Conservation (phyloP, 2,888 invertebrate genomes). For the Drosophila colorata region DNA sequence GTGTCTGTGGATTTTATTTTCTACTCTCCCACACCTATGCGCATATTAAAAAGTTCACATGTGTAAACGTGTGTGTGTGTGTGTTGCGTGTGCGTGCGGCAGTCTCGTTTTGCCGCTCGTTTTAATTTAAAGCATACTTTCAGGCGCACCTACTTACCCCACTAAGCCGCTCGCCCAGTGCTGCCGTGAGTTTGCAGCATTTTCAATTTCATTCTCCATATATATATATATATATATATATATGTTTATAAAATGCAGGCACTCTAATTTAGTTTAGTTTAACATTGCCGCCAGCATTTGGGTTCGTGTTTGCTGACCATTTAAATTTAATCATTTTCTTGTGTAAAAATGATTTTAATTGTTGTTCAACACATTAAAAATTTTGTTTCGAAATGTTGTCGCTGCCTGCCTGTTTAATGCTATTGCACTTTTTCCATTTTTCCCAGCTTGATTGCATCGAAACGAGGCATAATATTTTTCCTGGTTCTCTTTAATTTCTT, state of each 20-base stretch:
- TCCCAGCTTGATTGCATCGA: slow-evolving; percentile 46
- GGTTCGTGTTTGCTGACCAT: slow-evolving; percentile 55
- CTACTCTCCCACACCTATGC: background rate
- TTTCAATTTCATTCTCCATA: slow-evolving; percentile 44
- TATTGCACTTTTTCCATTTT: slow-evolving; percentile 35
- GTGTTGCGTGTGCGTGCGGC: slow-evolving; percentile 53
- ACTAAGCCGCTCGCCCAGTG: background rate
- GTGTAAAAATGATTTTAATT: slow-evolving; percentile 73
- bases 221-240: background rate
- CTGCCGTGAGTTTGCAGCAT: slow-evolving; percentile 33
- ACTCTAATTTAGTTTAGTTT: slow-evolving; percentile 50
- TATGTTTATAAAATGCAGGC: slow-evolving; percentile 30
- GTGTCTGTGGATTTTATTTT: slow-evolving; percentile 10
- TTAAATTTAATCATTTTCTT: slow-evolving; percentile 71
- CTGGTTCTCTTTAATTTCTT: slow-evolving; percentile 10
- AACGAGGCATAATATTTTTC: slow-evolving; percentile 45
- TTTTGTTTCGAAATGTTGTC: slow-evolving; percentile 64
- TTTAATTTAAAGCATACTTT: slow-evolving; percentile 61
- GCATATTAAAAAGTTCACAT: slow-evolving; percentile 22
- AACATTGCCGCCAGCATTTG: slow-evolving; percentile 14
- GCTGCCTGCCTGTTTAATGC: slow-evolving; percentile 32
- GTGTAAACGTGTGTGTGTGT: background rate
- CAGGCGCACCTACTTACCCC: slow-evolving; percentile 28
- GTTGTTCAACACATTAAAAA: slow-evolving; percentile 72
- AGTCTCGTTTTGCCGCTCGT: slow-evolving; percentile 58